Evolutionary conservation across 2,113 vertebrate genomes (phyloP).

Genomic region (Ophiodon elongatus): DNA sequence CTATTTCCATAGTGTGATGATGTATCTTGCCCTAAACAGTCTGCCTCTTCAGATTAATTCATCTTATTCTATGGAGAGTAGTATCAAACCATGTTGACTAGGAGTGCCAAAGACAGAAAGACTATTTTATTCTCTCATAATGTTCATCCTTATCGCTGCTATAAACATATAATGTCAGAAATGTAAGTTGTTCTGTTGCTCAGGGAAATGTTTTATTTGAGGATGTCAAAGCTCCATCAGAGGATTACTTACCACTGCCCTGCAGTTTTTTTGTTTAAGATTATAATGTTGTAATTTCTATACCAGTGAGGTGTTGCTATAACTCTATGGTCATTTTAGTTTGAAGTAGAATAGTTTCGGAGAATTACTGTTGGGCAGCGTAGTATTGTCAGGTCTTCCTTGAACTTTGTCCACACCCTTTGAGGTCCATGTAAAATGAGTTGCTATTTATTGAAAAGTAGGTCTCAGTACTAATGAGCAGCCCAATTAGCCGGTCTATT

Average conservation of each 20-base stretch:
- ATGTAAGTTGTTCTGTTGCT: neutral
- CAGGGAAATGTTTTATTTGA: conserved; percentile 1
- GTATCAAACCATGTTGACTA: neutral
- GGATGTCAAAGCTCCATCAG: neutral
- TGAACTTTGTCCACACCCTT: neutral
- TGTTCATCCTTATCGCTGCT: neutral
- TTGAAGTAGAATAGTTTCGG: neutral
- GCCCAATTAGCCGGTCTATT: conserved; percentile 53
- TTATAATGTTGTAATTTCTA: neutral
- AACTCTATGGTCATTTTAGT: neutral
- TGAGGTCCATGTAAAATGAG: neutral
- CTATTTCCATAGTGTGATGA: neutral
- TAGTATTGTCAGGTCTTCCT: neutral
- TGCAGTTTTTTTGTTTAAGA: neutral
- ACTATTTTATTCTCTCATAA: neutral
- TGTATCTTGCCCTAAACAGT: neutral
- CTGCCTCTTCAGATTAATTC: neutral
- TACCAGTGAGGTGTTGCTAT: neutral
- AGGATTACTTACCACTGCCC: conserved; percentile 17
- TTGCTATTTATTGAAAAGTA: conserved; percentile 36
- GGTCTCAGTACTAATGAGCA: conserved; percentile 40
- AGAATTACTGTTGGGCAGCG: neutral
- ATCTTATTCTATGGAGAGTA: neutral
- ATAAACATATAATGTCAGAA: neutral
- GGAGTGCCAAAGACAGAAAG: neutral